Conservation (phyloP, 2,113 vertebrate species). For the Alexandromys fortis region DNA sequence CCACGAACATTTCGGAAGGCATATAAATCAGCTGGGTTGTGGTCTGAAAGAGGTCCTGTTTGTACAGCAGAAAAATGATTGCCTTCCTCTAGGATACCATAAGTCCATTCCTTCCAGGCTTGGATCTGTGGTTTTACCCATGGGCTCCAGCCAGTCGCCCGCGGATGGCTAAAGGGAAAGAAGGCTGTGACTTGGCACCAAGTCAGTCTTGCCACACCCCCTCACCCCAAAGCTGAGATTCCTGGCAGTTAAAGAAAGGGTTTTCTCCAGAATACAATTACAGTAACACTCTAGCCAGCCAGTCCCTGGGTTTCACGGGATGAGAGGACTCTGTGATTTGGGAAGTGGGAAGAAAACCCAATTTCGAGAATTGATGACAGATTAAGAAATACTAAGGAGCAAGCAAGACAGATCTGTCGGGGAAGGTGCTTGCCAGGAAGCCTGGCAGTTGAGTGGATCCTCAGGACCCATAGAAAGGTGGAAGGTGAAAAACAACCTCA, state of each 20-base stretch:
- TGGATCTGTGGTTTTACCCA: conserved; percentile 57
- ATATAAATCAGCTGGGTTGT: not conserved
- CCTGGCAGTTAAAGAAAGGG: conserved; percentile 84
- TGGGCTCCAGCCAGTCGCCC: conserved; percentile 68
- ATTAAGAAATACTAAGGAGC: not conserved
- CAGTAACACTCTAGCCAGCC: conserved; percentile 77
- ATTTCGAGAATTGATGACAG: conserved; percentile 27
- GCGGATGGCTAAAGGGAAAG: conserved; percentile 79
- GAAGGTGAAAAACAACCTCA: too few relatives aligned
- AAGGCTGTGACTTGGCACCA: conserved; percentile 78
- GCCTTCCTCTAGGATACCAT: not conserved
- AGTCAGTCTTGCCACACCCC: conserved; percentile 58
- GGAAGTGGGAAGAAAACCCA: conserved; percentile 59
- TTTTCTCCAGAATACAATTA: conserved; percentile 85
- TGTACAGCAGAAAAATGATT: conserved; percentile 20
- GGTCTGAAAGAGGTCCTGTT: conserved; percentile 41
- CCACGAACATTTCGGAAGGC: conserved; percentile 6
- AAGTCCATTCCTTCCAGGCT: conserved; percentile 18
- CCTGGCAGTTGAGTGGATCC: not conserved
- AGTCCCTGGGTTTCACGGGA: conserved; percentile 79
- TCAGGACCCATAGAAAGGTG: not conserved
- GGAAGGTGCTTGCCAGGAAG: too few relatives aligned
- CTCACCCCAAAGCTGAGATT: conserved; percentile 78
- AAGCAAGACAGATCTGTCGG: not conserved
- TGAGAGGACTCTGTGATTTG: conserved; percentile 78